Conservation (phyloP, 23 tunicate species). For the Styela clava region DNA sequence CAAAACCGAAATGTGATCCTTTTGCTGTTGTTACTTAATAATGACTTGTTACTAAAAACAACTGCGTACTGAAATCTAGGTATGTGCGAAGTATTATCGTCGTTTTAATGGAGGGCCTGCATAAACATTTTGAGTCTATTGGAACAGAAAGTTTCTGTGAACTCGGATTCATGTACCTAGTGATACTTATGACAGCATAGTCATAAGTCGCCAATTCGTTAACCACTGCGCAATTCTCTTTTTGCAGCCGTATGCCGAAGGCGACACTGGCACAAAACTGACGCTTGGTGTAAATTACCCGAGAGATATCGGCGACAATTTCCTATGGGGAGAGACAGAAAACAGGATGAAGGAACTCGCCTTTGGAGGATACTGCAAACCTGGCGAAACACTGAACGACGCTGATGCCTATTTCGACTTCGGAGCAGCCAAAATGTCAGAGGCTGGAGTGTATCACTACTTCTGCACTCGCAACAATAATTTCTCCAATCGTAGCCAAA, state of each 20-base stretch:
- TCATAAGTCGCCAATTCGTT: too few species aligned
- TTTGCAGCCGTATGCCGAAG: conserved; percentile 31
- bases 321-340: background rate
- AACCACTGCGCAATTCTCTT: too few species aligned
- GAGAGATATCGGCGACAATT: conserved; percentile 1
- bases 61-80: background rate
- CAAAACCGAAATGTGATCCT: too few species aligned
- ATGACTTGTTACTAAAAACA: too few species aligned
- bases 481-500: conserved; percentile 83
- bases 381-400: conserved; percentile 21
- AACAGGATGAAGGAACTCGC: background rate
- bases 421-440: background rate
- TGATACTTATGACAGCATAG: too few species aligned
- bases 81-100: too few species aligned
- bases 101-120: too few species aligned
- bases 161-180: too few species aligned
- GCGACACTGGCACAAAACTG: conserved; percentile 2
- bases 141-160: too few species aligned
- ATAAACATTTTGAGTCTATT: too few species aligned
- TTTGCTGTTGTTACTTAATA: too few species aligned
- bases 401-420: conserved; percentile 11
- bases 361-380: conserved; percentile 15
- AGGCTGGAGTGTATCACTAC: conserved; percentile 51
- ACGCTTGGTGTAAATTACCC: conserved; percentile 16
- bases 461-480: conserved; percentile 90